These are phyloP conservation scores for Vulpes ferrilata DNA, from an alignment of 2,113 vertebrate species.

Conservation along the genomic window DNA sequence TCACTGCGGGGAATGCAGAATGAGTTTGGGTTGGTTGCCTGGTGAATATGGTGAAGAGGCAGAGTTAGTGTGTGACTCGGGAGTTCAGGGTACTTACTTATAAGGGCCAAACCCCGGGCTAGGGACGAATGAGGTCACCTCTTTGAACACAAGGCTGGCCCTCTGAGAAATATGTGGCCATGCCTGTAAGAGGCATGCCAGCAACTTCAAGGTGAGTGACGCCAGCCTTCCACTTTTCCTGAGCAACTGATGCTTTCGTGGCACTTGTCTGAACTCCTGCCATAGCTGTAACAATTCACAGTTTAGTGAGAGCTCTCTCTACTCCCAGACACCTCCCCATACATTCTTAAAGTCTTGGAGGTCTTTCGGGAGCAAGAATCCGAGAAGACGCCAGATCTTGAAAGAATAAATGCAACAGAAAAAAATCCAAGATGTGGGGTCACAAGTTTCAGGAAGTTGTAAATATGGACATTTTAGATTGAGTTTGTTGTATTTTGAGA, in stretches of 20 bases:
- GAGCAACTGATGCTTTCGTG: background rate
- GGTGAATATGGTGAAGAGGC: background rate
- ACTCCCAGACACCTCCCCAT: background rate
- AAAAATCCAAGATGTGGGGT: background rate
- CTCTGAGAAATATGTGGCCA: background rate
- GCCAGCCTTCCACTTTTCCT: background rate
- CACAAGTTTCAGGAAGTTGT: background rate
- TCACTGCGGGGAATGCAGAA: slow-evolving; percentile 62
- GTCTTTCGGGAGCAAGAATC: background rate
- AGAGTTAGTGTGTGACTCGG: slow-evolving; percentile 24
- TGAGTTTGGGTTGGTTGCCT: slow-evolving; percentile 39
- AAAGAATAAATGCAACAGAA: background rate
- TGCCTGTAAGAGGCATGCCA: background rate
- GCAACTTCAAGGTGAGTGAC: background rate
- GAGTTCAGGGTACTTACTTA: slow-evolving; percentile 58
- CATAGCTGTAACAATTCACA: background rate
- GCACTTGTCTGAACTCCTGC: background rate
- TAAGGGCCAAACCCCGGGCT: slow-evolving; percentile 63
- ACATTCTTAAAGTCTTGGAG: background rate
- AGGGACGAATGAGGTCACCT: slow-evolving; percentile 64
- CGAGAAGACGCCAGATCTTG: background rate
- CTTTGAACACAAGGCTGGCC: slow-evolving; percentile 24
- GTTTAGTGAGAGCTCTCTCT: background rate
- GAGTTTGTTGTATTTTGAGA: slow-evolving; percentile 35
- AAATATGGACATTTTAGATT: background rate